Conservation (phyloP, 2,888 invertebrate species). For the Andrena haemorrhoa region DNA sequence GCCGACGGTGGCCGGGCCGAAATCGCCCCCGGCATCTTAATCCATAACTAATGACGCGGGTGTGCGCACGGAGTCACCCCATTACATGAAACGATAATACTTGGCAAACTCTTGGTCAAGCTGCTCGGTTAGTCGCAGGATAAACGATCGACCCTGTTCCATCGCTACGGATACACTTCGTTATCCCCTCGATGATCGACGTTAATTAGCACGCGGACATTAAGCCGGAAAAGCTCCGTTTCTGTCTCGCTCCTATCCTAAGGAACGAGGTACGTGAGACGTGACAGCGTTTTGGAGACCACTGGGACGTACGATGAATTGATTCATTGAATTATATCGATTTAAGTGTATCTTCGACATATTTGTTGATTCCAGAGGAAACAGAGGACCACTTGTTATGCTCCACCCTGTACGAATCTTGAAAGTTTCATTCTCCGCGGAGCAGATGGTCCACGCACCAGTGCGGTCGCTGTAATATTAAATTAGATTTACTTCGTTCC, state of each 20-base stretch:
- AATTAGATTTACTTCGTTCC: neutral
- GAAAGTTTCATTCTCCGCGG: neutral
- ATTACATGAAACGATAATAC: slow-evolving; percentile 10
- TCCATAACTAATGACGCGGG: slow-evolving; percentile 60
- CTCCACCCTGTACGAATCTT: too few relatives aligned
- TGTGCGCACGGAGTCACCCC: slow-evolving; percentile 4
- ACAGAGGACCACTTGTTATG: too few relatives aligned
- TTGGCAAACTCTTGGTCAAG: slow-evolving; percentile 14
- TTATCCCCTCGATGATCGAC: slow-evolving; percentile 16
- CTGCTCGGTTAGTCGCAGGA: slow-evolving; percentile 1
- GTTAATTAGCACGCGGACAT: slow-evolving; percentile 31
- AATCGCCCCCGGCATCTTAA: slow-evolving; percentile 57
- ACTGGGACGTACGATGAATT: too few relatives aligned
- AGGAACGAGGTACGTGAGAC: neutral
- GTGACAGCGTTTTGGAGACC: neutral
- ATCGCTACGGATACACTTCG: slow-evolving; percentile 14
- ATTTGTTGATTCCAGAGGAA: too few relatives aligned
- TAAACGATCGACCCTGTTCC: slow-evolving; percentile 24
- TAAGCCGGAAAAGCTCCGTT: slow-evolving; percentile 21
- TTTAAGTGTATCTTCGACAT: too few relatives aligned
- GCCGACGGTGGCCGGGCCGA: slow-evolving; percentile 1
- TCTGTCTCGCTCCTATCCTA: neutral
- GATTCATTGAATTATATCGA: too few relatives aligned
- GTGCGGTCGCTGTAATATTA: neutral
- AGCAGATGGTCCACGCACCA: neutral